phyloP scores from a whole-genome alignment of 2,113 vertebrate genomes.

The Symphodus melops region DNA sequence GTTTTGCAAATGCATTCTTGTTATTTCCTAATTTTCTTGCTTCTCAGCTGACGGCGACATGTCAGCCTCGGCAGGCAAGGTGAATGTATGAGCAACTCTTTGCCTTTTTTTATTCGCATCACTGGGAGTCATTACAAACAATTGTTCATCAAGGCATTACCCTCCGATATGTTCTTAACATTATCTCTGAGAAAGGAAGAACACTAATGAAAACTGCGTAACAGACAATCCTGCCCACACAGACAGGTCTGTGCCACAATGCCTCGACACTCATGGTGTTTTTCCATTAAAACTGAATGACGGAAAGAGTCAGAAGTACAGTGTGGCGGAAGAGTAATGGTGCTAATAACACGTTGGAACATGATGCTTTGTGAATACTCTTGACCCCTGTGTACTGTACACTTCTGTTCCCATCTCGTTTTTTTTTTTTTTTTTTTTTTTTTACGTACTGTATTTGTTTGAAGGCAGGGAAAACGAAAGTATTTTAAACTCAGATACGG shows the following conservation, averaged over 20 bases:
- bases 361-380: slow-evolving; percentile 82
- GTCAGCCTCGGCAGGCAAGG: slow-evolving; percentile 73
- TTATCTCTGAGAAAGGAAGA: slow-evolving; percentile 81
- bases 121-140: slow-evolving; percentile 73
- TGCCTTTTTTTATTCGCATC: slow-evolving; percentile 78
- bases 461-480: slow-evolving; percentile 82
- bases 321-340: slow-evolving; percentile 74
- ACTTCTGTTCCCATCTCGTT: slow-evolving; percentile 76
- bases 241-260: slow-evolving; percentile 72
- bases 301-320: slow-evolving; percentile 66
- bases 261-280: slow-evolving; percentile 74
- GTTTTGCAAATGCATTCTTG: slow-evolving; percentile 73
- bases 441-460: slow-evolving; percentile 81
- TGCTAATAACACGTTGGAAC: slow-evolving; percentile 85
- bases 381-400: slow-evolving; percentile 77
- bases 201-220: slow-evolving; percentile 82
- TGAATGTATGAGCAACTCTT: slow-evolving; percentile 83
- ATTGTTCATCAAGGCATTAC: slow-evolving; percentile 80
- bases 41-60: slow-evolving; percentile 69
- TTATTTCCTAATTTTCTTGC: slow-evolving; percentile 72
- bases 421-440: slow-evolving; percentile 70
- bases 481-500: slow-evolving; percentile 87
- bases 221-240: slow-evolving; percentile 77
- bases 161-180: slow-evolving; percentile 84
- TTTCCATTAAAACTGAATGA: slow-evolving; percentile 76